Evolutionary conservation across 2,888 invertebrate species (phyloP), one percentile per base, ranked within the genome.

Genomic region (Molorchus minor): DNA sequence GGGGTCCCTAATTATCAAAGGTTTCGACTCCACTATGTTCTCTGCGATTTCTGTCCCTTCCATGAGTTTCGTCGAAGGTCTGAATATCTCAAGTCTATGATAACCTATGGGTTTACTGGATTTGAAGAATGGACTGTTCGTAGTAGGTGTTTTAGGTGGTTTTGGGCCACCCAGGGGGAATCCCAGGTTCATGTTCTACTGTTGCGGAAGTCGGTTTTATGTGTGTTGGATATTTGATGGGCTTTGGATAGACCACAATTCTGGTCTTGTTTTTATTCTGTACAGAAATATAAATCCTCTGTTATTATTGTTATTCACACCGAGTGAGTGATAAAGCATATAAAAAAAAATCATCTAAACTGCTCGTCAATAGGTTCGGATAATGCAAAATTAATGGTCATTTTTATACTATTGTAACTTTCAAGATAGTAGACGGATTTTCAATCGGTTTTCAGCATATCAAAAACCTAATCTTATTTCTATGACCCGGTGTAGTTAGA

Each of bases 141-240:
- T 43, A 1, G 57, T 54, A 29, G 52, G 13, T 10, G 16, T 40
- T 17, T 20, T 49, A 0, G 51, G 10, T 12, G n/a, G 30, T 12
- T 20, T 21, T 25, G 10, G 30, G 25, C 53, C 62, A 70, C 17
- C 61, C 61, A 2, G 73, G 73, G 10, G 73, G 74, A 25, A 73
- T 46, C 3, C 73, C 75, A n/a, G 72, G 71, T 57, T 71, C 59
- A 52, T 71, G 70, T 30, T 68, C 65, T 1, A 70, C 63, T 52
- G 68, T 55, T 19, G 65, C 62, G 2, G 70, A 53, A 7, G 74
- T 73, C 10, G 74, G 74, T 41, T 47, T 56, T 8, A 41, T 10
- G 7, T 56, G 40, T 13, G 2, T 13, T 30, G 10, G 41, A 40
- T 15, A 56, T 47, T 40, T 41, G 33, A 33, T 56, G 7, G 56